phyloP scores from a whole-genome alignment of 2,797 vertebrate genomes.

The Clarias platycephalus region DNA sequence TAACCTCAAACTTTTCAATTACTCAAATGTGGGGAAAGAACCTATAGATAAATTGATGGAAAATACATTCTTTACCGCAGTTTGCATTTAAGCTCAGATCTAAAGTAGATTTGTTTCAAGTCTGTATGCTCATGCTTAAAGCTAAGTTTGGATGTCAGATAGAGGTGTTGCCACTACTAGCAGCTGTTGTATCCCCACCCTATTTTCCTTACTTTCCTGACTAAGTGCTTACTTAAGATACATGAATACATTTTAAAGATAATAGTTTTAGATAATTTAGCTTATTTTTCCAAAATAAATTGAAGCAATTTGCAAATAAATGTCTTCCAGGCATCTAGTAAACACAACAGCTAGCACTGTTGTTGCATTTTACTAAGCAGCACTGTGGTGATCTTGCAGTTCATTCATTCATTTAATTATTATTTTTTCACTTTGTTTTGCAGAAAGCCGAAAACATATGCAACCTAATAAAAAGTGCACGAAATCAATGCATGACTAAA shows the following conservation, averaged over 20 bases:
- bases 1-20: neutral
- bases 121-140: neutral
- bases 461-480: accelerated
- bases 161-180: no score
- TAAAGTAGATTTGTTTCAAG: neutral
- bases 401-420: neutral
- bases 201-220: no score
- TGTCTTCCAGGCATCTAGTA: neutral
- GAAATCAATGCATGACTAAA: neutral
- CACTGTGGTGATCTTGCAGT: no score
- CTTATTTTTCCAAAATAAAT: neutral
- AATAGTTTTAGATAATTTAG: neutral
- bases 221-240: neutral
- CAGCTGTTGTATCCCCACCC: no score
- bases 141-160: neutral
- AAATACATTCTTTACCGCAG: neutral
- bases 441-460: conserved; percentile 31
- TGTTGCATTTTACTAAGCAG: neutral
- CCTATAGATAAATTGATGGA: neutral
- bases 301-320: neutral
- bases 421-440: neutral
- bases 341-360: neutral
- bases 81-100: neutral
- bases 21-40: neutral
- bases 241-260: neutral